Percentiles rank a stretch among this genome's conserved stretches.
Conservation (phyloP, 2,888 invertebrate genomes). For the Palloptera scutellata region DNA sequence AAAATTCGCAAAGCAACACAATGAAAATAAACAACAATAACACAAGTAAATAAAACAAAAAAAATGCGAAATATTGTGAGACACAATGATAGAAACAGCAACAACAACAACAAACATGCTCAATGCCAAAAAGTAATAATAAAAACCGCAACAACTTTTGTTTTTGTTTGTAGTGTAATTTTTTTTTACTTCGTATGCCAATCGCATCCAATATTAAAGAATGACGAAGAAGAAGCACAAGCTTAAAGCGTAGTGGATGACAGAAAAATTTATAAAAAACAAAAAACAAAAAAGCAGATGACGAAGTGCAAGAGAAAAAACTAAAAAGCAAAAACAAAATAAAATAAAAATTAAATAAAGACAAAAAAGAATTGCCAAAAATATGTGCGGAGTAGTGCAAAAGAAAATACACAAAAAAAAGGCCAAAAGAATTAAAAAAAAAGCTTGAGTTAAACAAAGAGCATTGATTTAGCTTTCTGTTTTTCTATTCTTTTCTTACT, state of each 20-base stretch:
- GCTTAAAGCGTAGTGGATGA: background rate
- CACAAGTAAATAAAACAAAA: constrained; percentile 5
- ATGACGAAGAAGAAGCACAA: background rate
- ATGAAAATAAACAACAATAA: background rate
- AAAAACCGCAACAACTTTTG: background rate
- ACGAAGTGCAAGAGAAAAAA: background rate
- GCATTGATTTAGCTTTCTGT: background rate
- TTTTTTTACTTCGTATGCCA: constrained; percentile 10
- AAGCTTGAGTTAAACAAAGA: background rate
- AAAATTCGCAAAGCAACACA: background rate
- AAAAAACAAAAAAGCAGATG: background rate
- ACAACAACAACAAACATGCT: background rate
- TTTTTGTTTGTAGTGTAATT: background rate
- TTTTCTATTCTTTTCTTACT: background rate
- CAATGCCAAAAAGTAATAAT: background rate
- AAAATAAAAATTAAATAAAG: background rate
- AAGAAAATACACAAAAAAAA: background rate
- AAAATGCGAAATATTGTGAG: background rate
- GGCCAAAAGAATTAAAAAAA: background rate
- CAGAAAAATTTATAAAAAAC: background rate
- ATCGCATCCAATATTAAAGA: constrained; percentile 1
- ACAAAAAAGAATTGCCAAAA: constrained; percentile 22
- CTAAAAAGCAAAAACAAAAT: background rate
- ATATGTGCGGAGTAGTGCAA: background rate
- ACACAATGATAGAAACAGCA: constrained; percentile 4